A percentile compares a stretch with the other conserved stretches of the same genome.
phyloP scores from a whole-genome alignment of 2,888 invertebrate species.

The Caenorhabditis sulstoni region DNA sequence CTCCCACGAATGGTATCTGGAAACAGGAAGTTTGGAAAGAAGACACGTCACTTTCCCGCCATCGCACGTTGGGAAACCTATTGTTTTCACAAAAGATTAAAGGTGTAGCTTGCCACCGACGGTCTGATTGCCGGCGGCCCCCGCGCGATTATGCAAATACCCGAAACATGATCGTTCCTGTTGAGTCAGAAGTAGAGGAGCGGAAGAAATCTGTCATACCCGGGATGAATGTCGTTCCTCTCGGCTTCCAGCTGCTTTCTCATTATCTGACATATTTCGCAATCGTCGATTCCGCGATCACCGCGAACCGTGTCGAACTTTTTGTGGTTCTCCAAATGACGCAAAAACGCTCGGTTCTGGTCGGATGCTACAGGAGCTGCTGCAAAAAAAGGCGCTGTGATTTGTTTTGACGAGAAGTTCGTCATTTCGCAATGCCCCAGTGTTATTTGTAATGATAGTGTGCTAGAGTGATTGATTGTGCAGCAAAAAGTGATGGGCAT shows the following conservation, averaged over 20 bases:
- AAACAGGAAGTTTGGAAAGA: not conserved
- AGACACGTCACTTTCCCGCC: conserved; percentile 32
- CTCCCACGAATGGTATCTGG: conserved; percentile 46
- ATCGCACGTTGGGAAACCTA: not conserved
- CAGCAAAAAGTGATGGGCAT: conserved; percentile 17
- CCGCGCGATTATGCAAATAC: conserved; percentile 16
- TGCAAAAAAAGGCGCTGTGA: conserved; percentile 8
- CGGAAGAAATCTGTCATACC: conserved; percentile 39
- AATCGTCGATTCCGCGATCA: conserved; percentile 58
- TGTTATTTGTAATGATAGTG: conserved; percentile 21
- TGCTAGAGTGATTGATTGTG: conserved; percentile 36
- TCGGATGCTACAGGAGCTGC: conserved; percentile 54
- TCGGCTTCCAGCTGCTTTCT: conserved; percentile 52
- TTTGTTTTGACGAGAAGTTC: not conserved
- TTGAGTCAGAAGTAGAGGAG: not conserved
- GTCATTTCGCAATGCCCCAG: not conserved
- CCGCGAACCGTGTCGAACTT: conserved; percentile 67
- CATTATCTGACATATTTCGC: conserved; percentile 67
- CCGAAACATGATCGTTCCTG: conserved; percentile 35
- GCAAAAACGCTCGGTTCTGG: conserved; percentile 65
- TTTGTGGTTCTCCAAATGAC: conserved; percentile 68
- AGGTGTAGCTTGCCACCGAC: conserved; percentile 17
- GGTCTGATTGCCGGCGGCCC: conserved; percentile 15
- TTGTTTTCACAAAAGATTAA: conserved; percentile 44
- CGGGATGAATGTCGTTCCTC: conserved; percentile 22